Base-by-base conservation (phyloP, 2,888 invertebrate genomes). In the Pantelozetes paolii region DNA sequence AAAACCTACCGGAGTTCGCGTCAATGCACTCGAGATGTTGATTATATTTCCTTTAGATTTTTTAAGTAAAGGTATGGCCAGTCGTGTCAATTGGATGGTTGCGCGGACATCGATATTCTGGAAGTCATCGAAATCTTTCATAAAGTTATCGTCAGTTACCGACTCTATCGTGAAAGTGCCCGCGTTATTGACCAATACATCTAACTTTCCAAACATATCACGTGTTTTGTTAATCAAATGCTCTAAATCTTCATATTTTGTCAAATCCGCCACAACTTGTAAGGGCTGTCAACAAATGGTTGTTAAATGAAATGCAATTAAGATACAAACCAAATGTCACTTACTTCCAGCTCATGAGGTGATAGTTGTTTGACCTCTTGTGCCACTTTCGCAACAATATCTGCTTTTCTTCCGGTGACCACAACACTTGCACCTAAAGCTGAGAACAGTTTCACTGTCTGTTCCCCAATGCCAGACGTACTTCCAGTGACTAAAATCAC, bases 111-210 rank as follows among this genome's bases (percentile, higher is more conserved):
- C 67, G 8, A 75, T 23, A 5, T 23, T 26, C 0, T 32, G 67
- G 15, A 69, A 26, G 18, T 26, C 11, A 15, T 73, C 72, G 15
- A 45, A 74, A n/a, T 9, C 42, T 15, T 32, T 20, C 36, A 71
- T 36, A 42, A 64, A 71, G 11, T 74, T 48, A 15, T 59, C 26
- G 48, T 74, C 74, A 2, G 23, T 15, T 30, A 72, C 15, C 1
- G 57, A n/a, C 3, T 36, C 36, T 9, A 40, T 18, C 18, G 13
- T 18, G 1, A 18, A 26, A 23, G 62, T 59, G 6, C 74, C 74
- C n/a, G 74, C 74, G 48, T 74, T 74, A 20, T 74, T 74, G 9
- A 74, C 74, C 74, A 74, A 50, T 6, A 74, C 23, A 74, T 74
- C 74, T n/a, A 74, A 26, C 23, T 36, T 28, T 23, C 72, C 72